Base-by-base conservation (phyloP, 1,140 invertebrate species). In the Cecropterus lyciades region DNA sequence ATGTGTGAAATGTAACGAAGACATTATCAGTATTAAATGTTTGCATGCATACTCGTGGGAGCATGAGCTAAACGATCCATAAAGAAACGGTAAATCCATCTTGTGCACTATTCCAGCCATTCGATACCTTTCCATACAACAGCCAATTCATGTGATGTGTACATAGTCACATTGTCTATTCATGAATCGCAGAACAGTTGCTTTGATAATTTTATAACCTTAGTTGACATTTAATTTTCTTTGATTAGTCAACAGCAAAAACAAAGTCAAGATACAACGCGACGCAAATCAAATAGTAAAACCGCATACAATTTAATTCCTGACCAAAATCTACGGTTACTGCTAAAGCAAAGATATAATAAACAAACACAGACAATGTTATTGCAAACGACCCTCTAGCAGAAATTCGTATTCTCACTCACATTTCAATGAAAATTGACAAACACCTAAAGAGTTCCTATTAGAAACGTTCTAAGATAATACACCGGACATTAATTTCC, bases 341-440 rank as follows among this genome's bases (percentile, higher is more conserved):
- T 24, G 37, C 37, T 40, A 13, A 40, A 40, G 10, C n/a, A 40
- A 40, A 5, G 10, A 40, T 33, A 3, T 6, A 33, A 6, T 1
- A 40, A 40, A 40, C 10, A n/a, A 40, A 40, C 37, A 40, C 37
- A 40, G 11, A 40, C 10, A 5, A 33, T 40, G 37, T 40, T 40
- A 40, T 40, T 40, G 37, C 37, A 40, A 11, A 2, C 37, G 37
- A n/a, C 37, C 9, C n/a, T n/a, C 0, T 33, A 7, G 10, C 30
- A 11, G 37, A 40, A 40, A 40, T 40, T 40, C 37, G 37, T 40
- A 40, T 0, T 40, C n/a, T 69, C 67, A 66, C 57, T 72, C 59
- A 57, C 57, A 67, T 65, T 70, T 65, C 68, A 40, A 48, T 70
- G 51, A 57, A 70, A 72, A 80, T 80, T 77, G 70, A 71, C 74